phyloP scores from a whole-genome alignment of 2,888 invertebrate species.

The Hypsopygia costalis region DNA sequence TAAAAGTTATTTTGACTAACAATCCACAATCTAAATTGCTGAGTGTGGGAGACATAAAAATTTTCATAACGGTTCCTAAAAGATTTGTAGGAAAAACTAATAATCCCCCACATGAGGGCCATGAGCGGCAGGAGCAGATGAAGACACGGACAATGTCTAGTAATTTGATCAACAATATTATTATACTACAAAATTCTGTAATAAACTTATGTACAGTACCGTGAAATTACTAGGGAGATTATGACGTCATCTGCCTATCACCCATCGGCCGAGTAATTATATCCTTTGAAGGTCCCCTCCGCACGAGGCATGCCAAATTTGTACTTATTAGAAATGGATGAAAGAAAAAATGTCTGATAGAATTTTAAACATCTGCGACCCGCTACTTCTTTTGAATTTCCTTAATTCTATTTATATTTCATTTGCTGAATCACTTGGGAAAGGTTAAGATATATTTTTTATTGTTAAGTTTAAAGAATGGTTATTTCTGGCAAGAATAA shows the following conservation, averaged over 20 bases:
- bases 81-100: no score
- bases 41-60: no score
- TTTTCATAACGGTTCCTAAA: no score
- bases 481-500: no score
- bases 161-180: conserved; percentile 9
- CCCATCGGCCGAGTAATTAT: conserved; percentile 32
- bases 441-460: background rate
- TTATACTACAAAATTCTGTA: conserved; percentile 14
- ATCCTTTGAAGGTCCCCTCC: conserved; percentile 47
- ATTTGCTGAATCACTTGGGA: background rate
- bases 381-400: background rate
- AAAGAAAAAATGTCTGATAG: conserved; percentile 1
- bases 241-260: conserved; percentile 23
- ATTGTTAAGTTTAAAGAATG: no score
- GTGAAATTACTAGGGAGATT: conserved; percentile 37
- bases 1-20: no score
- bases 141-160: no score
- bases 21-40: no score
- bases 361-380: conserved; percentile 2
- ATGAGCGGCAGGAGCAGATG: no score
- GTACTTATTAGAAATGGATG: conserved; percentile 18
- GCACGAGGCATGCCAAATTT: conserved; percentile 31
- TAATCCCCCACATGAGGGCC: no score
- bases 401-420: background rate
- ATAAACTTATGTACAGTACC: conserved; percentile 15